Base-by-base conservation (phyloP, 2,113 vertebrate species). In the Actenoides hombroni region DNA sequence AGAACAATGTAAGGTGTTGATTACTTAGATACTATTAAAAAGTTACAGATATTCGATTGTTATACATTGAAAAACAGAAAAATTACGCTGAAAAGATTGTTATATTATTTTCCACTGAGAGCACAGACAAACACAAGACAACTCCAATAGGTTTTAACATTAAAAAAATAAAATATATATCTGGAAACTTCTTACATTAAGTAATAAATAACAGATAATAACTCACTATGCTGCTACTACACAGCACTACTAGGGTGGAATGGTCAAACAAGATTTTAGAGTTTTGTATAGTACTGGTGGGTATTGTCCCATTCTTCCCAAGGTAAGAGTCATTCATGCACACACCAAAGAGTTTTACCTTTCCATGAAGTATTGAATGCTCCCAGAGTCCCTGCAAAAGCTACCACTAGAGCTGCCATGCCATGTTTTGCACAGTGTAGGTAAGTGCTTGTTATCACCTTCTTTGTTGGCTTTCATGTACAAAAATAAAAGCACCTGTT, bases 401-500 rank as follows among this genome's bases (percentile, higher is more conserved):
- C 14, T 20, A 51, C 7, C 5, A 26, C 15, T 26, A 39, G 29
- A 86, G 33, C 3, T 77, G 29, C 33, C 65, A 19, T 16, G 19
- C 6, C 24, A 54, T 0, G 0, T 87, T 54, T 90, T 78, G 14
- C 35, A 44, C 18, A 19, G 9, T 20, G 11, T 40, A 65, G n/a
- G 31, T 76, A 71, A 86, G 35, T 42, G 21, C 16, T 82, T 29
- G 3, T 54, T 83, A 46, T 81, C 16, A 35, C 23, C 16, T 77
- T 59, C 8, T 63, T 88, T 63, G 18, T 35, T 35, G 16, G 7
- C 5, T 68, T 82, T 42, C 53, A 21, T 64, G 16, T 37, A 61
- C 12, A 92, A 84, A 92, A 94, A 51, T 19, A 48, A 78, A 77
- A 86, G 4, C 10, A 13, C 25, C 76, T 20, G 1, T 0, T 70